These are phyloP conservation scores for Drosophila busckii DNA, from an alignment of 1,140 invertebrate species.

Conservation along the genomic window DNA sequence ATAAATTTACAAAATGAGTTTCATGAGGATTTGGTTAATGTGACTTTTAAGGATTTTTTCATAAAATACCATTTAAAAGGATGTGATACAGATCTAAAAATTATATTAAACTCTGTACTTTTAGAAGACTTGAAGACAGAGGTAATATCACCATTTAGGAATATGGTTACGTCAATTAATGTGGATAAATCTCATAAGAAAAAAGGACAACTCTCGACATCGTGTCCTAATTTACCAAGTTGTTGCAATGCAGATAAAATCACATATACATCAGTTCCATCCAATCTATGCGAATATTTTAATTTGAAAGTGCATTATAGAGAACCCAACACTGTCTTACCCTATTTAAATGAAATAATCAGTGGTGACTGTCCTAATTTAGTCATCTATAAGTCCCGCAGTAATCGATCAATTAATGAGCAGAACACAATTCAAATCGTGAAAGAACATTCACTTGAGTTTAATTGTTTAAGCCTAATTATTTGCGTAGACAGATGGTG, in stretches of 20 bases:
- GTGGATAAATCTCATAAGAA: conserved; percentile 59
- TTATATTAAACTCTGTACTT: conserved; percentile 88
- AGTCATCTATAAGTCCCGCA: conserved; percentile 59
- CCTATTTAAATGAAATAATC: conserved; percentile 24
- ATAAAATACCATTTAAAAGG: conserved; percentile 86
- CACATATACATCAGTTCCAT: conserved; percentile 83
- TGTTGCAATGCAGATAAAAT: conserved; percentile 29
- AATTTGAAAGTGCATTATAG: conserved; percentile 52
- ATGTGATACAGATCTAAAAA: conserved; percentile 83
- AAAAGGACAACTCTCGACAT: conserved; percentile 84
- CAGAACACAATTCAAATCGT: conserved; percentile 24
- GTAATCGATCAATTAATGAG: conserved; percentile 9
- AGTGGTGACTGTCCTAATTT: conserved; percentile 50
- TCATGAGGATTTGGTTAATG: conserved; percentile 83
- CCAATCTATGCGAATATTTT: conserved; percentile 83
- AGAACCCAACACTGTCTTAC: conserved; percentile 24
- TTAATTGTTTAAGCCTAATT: conserved; percentile 93
- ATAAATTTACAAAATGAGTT: conserved; percentile 86
- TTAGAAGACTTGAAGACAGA: conserved; percentile 93
- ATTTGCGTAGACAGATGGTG: conserved; percentile 97
- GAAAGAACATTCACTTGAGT: conserved; percentile 84
- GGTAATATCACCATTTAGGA: conserved; percentile 87
- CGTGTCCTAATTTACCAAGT: conserved; percentile 87
- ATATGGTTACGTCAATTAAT: conserved; percentile 88
- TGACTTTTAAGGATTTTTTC: conserved; percentile 90